phyloP scores from a whole-genome alignment of 1,140 invertebrate genomes.

The Diuraphis noxia region DNA sequence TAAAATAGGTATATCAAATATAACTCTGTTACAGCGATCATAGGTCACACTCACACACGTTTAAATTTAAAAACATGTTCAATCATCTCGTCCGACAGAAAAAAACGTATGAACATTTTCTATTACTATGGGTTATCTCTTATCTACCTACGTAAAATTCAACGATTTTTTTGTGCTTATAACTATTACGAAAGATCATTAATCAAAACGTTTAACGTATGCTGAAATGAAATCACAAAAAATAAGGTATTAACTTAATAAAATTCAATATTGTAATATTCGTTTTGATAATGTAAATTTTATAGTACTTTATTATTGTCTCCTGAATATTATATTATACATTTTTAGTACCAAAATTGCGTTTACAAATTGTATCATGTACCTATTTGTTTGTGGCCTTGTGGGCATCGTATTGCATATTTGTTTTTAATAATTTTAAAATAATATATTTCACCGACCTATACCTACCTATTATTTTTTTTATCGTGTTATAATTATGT shows the following conservation, averaged over 20 bases:
- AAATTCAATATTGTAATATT: no score
- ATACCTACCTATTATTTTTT: not conserved
- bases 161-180: not conserved
- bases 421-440: not conserved
- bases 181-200: not conserved
- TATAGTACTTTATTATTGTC: not conserved
- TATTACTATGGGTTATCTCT: not conserved
- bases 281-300: not conserved
- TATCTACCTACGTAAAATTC: not conserved
- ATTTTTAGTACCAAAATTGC: not conserved
- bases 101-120: not conserved
- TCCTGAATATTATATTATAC: not conserved
- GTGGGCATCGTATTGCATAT: not conserved
- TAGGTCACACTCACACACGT: not conserved
- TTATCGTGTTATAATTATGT: no score
- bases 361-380: not conserved
- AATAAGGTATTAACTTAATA: not conserved
- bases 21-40: not conserved
- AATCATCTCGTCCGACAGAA: not conserved
- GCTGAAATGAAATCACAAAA: not conserved
- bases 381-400: not conserved
- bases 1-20: not conserved
- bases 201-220: not conserved
- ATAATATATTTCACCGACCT: not conserved
- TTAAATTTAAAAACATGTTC: not conserved